phyloP scores from a whole-genome alignment of 2,888 invertebrate genomes.

The Acanthoscelides obtectus region DNA sequence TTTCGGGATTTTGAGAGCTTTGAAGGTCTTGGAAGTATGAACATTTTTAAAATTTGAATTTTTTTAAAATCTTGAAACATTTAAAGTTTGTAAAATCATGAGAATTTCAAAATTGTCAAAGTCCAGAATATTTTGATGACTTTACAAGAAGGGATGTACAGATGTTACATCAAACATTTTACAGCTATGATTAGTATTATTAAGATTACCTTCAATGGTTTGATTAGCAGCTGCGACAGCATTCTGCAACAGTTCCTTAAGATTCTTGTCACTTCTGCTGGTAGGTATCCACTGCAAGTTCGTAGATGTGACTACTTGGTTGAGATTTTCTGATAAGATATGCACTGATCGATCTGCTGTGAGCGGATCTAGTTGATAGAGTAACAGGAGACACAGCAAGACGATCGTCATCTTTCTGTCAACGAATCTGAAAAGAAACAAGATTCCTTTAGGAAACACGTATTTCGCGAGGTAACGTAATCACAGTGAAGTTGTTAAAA shows the following conservation, averaged over 20 bases:
- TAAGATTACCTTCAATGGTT: conserved; percentile 28
- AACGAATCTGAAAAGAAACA: conserved; percentile 18
- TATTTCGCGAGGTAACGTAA: too few species aligned
- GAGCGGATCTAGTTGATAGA: conserved; percentile 33
- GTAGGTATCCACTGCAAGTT: conserved; percentile 70
- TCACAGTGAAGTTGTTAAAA: too few species aligned
- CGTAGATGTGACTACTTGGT: conserved; percentile 74
- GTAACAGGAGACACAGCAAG: conserved; percentile 17
- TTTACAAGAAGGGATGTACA: too few species aligned
- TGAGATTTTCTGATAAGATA: conserved; percentile 44
- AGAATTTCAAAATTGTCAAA: too few species aligned
- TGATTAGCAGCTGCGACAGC: conserved; percentile 62
- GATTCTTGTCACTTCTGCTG: conserved; percentile 42
- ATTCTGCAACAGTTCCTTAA: conserved; percentile 48
- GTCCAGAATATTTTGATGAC: too few species aligned
- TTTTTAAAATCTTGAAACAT: too few species aligned
- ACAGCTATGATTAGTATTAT: too few species aligned
- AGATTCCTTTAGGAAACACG: neutral
- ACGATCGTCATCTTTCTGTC: conserved; percentile 15
- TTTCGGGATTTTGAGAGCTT: too few species aligned
- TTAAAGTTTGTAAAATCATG: too few species aligned
- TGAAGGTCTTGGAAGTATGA: too few species aligned
- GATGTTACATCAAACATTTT: too few species aligned
- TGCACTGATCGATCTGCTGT: conserved; percentile 35
- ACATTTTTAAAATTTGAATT: too few species aligned